Base-by-base conservation (phyloP, 2,888 invertebrate genomes). In the Boloria selene region DNA sequence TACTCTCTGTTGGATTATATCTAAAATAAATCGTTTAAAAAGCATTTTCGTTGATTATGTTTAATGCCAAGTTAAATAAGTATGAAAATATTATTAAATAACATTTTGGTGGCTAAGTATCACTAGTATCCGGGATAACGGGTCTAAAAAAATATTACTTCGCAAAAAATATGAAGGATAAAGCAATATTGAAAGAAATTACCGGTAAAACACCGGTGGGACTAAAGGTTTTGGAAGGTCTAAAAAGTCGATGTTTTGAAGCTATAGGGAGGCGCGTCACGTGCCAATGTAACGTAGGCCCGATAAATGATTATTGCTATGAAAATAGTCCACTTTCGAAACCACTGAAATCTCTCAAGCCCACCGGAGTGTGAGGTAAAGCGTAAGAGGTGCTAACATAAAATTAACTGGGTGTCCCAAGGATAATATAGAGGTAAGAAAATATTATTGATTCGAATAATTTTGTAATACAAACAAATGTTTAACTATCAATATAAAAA, bases 301-400 rank as follows among this genome's bases (percentile, higher is more conserved):
- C 80, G 74, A 82, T 85, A 86, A 85, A 86, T 82, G 84, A 82
- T 84, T 85, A 86, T 85, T 82, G 79, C 80, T 71, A 72, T 74
- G 79, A 79, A 77, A 78, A 79, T 74, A 75, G 73, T 69, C 77
- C 78, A 75, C 75, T 80, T 79, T 75, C 76, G 75, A 69, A 80
- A 80, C 82, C 80, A 75, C 78, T 79, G 79, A 75, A 79, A 80
- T 77, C 79, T 75, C 31, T 78, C 69, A 69, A 75, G 73, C 64
- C 68, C 66, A 73, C 67, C 61, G 71, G 67, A 72, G 72, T 72
- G 72, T 70, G 70, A 72, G 68, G 74, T 72, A 38, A 38, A 38
- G 73, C 70, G 55, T 69, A 65, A 63, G 60, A 47, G 47, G 60
- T 51, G 67, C 2, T 14, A 1, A 67, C 64, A 53, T 64, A 55